Percentiles rank a stretch among this genome's conserved stretches.
phyloP scores from a whole-genome alignment of 2,797 vertebrate genomes.

The Microtus obscurus region DNA sequence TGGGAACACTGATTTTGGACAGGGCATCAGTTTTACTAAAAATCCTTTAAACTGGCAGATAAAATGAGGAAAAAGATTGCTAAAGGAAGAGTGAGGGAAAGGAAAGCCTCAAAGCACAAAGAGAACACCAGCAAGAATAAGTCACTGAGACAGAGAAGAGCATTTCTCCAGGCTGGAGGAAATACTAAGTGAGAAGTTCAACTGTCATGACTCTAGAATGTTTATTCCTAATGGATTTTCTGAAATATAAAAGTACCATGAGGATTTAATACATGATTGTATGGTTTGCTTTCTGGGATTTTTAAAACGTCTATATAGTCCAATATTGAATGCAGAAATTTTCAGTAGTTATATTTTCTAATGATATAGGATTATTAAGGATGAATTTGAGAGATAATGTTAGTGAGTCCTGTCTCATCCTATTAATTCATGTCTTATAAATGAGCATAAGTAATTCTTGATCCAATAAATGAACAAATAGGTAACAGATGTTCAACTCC shows the following conservation, averaged over 20 bases:
- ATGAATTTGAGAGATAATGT: slow-evolving; percentile 38
- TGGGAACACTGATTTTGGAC: slow-evolving; percentile 52
- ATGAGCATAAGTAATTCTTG: slow-evolving; percentile 54
- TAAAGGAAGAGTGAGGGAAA: neutral
- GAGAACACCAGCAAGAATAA: neutral
- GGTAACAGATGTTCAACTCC: slow-evolving; percentile 36
- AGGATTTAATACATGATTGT: neutral
- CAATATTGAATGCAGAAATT: slow-evolving; percentile 17
- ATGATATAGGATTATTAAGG: slow-evolving; percentile 29
- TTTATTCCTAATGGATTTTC: slow-evolving; percentile 30
- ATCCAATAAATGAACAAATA: slow-evolving; percentile 42
- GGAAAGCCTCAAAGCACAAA: neutral
- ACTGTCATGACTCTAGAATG: neutral
- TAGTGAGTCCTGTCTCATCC: neutral
- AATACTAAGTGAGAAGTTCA: slow-evolving; percentile 6
- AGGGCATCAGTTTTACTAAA: slow-evolving; percentile 24
- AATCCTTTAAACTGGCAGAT: slow-evolving; percentile 31
- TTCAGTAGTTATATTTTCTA: slow-evolving; percentile 14
- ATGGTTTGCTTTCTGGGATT: slow-evolving; percentile 34
- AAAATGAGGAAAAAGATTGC: slow-evolving; percentile 24
- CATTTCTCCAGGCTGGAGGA: neutral
- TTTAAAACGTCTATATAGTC: slow-evolving; percentile 6
- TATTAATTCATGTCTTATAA: slow-evolving; percentile 48
- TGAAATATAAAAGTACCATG: slow-evolving; percentile 24
- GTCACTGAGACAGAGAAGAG: neutral